Evolutionary conservation across 2,888 invertebrate genomes (phyloP), one percentile per base, ranked within the genome.

Genomic region (Thecophora atra): DNA sequence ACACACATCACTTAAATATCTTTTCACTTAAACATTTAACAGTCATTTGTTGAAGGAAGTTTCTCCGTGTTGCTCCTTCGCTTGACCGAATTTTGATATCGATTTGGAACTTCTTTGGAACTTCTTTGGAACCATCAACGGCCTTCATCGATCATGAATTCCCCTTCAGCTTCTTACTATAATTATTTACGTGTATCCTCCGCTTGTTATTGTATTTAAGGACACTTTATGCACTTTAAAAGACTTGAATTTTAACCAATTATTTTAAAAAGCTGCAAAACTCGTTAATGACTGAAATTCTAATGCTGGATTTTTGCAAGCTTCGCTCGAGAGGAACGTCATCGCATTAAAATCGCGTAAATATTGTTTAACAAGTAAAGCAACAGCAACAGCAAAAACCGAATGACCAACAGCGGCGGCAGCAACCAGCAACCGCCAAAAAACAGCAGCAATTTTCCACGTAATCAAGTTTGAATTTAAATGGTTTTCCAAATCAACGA

Each of bases 391-490:
- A 64, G n/a, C 37, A 56, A 15, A 42, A 68, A 21, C 68, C 56
- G 58, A 58, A 30, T 30, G 5, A 47, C n/a, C 47, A 47, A 47
- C 47, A 47, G 15, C 47, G 15, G 15, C 47, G 4, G 15, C 47
- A 47, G 13, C 47, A 47, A 47, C 47, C 11, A 47, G 15, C 15
- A 17, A 63, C 11, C 15, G 3, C n/a, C 63, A 42, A 3, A 2
- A 21, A 64, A 28, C 37, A 56, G 26, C 58, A 68, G 21, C 68
- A 68, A 68, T 68, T 58, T 58, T 68, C 68, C 68, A 68, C 68
- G 44, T 68, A 68, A 68, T 68, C 68, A 58, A 58, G 58, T 68
- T 68, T 68, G 42, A 68, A 68, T 58, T 68, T 68, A 68, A 68
- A 68, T 44, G 58, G 44, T 68, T 68, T 68, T 68, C 52, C 65